A percentile compares a stretch with the other conserved stretches of the same genome.
Conservation (phyloP, 1,140 invertebrate genomes). For the Drosophila tropicalis region DNA sequence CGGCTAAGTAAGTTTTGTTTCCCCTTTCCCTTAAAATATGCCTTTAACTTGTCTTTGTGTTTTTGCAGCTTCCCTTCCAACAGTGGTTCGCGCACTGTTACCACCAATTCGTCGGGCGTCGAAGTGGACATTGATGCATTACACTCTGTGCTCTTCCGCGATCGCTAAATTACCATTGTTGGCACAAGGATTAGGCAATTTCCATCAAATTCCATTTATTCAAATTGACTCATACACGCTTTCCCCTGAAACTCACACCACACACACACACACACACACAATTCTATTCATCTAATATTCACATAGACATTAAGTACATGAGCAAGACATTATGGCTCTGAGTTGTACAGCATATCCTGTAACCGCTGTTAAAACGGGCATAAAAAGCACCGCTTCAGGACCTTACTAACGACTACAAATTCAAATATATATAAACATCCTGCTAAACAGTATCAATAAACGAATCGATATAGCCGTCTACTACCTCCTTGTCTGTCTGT, state of each 20-base stretch:
- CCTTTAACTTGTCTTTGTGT: too few relatives aligned
- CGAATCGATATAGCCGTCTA: neutral
- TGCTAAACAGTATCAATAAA: neutral
- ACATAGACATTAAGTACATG: conserved; percentile 19
- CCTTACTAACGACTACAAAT: too few relatives aligned
- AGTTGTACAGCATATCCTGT: neutral
- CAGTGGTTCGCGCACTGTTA: conserved; percentile 60
- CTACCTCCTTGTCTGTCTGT: neutral
- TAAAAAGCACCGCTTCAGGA: too few relatives aligned
- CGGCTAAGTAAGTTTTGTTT: conserved; percentile 76
- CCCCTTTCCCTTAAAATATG: neutral
- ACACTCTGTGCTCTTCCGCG: conserved; percentile 72
- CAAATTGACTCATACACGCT: conserved; percentile 11
- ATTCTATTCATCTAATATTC: conserved; percentile 28
- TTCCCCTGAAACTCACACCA: neutral
- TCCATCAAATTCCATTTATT: conserved; percentile 8
- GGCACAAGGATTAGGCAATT: conserved; percentile 31
- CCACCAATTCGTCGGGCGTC: conserved; percentile 69
- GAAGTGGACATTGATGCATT: conserved; percentile 72
- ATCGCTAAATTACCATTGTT: conserved; percentile 40
- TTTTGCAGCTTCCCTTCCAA: conserved; percentile 13
- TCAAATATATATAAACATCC: too few relatives aligned
- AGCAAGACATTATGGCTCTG: neutral
- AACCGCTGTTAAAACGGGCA: neutral
- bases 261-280: neutral